A percentile compares a stretch with the other conserved stretches of the same genome.
These are phyloP conservation scores for Lucifuga dentata DNA, from an alignment of 2,113 vertebrate species.

Conservation along the genomic window DNA sequence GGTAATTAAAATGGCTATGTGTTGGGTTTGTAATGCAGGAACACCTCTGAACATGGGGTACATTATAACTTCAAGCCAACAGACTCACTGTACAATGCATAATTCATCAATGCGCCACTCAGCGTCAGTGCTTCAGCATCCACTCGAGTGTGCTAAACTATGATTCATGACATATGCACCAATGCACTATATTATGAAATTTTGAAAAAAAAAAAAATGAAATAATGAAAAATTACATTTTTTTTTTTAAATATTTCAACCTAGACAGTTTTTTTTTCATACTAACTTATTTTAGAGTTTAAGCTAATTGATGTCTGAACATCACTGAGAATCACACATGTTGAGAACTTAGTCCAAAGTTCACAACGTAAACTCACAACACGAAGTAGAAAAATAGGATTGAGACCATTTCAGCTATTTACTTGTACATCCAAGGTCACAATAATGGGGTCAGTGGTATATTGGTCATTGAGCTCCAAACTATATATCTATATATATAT, in stretches of 20 bases:
- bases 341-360: conserved; percentile 19
- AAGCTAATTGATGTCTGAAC: conserved; percentile 24
- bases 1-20: conserved; percentile 18
- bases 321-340: conserved; percentile 22
- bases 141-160: conserved; percentile 33
- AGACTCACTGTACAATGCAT: conserved; percentile 43
- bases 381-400: conserved; percentile 70
- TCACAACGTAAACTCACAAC: conserved; percentile 49
- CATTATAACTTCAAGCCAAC: conserved; percentile 45
- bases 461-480: conserved; percentile 7
- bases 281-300: conserved; percentile 22
- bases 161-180: conserved; percentile 37
- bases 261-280: conserved; percentile 27
- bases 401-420: conserved; percentile 45
- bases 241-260: conserved; percentile 26
- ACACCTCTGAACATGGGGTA: conserved; percentile 47
- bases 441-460: conserved; percentile 26
- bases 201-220: conserved; percentile 35
- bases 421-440: conserved; percentile 51
- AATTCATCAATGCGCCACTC: conserved; percentile 50
- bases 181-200: conserved; percentile 29
- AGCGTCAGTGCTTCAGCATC: conserved; percentile 34
- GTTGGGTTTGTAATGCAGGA: conserved; percentile 9
- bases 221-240: conserved; percentile 19
- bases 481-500: too few relatives aligned